Percentiles rank a stretch among this genome's conserved stretches.
Conservation (phyloP, 2,797 vertebrate species). For the Brotula barbata region DNA sequence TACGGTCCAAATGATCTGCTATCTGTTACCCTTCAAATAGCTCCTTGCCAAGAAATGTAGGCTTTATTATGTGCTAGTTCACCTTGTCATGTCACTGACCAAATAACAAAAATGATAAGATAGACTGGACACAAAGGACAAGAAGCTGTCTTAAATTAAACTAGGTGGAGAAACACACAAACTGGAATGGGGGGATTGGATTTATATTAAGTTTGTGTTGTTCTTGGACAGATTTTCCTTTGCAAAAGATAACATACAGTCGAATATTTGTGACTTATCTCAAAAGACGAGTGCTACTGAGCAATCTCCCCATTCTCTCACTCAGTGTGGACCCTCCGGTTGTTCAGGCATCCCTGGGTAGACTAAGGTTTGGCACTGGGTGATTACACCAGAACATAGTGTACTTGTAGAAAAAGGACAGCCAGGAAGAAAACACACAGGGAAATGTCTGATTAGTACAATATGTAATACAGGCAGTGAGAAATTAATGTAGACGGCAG, state of each 20-base stretch:
- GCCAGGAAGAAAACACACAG: constrained; percentile 16
- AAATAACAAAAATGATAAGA: constrained; percentile 26
- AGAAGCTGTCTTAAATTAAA: constrained; percentile 16
- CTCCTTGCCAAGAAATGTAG: constrained; percentile 47
- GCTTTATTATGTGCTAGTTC: constrained; percentile 32
- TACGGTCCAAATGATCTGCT: constrained; percentile 57
- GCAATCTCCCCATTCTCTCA: not conserved
- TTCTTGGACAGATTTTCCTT: constrained; percentile 7
- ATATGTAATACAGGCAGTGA: constrained; percentile 47
- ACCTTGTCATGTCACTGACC: constrained; percentile 41
- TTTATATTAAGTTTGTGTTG: constrained; percentile 38
- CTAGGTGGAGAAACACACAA: constrained; percentile 35
- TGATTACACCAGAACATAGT: constrained; percentile 42
- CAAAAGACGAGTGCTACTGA: constrained; percentile 28
- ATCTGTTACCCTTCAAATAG: constrained; percentile 50
- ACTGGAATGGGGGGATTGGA: constrained; percentile 5
- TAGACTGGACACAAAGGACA: constrained; percentile 18
- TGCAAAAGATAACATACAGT: constrained; percentile 30
- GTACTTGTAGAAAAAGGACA: constrained; percentile 25
- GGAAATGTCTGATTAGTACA: constrained; percentile 29
- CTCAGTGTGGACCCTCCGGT: constrained; percentile 18
- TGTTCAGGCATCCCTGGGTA: constrained; percentile 34
- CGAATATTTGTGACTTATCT: constrained; percentile 53
- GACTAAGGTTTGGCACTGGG: constrained; percentile 69
- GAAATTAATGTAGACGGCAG: constrained; percentile 51